Evolutionary conservation across 2,888 invertebrate species (phyloP), one percentile per base, ranked within the genome.

Genomic region (Drosophila paranaensis): DNA sequence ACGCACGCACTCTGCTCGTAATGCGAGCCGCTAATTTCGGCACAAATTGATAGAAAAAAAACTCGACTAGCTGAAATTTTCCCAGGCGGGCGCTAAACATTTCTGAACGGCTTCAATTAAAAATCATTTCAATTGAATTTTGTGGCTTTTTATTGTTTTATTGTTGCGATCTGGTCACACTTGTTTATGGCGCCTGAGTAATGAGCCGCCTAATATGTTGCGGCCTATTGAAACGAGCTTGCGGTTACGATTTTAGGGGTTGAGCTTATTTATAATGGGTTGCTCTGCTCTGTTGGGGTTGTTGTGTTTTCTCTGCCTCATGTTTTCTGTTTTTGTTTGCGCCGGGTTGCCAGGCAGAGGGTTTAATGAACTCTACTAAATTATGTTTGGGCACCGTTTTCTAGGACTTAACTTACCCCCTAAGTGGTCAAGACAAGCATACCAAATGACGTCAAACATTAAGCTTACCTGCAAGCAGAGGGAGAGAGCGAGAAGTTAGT

Each of bases 321-420:
- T 3, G 48, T 56, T n/a, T 33, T 27, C 55, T 72, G 62, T 79
- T 63, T 75, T 50, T 55, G 48, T 55, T 71, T 70, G 42, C 39
- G 9, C 45, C 37, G 37, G 68, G 82, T 82, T 74, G 70, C 88
- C 70, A 63, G 60, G 79, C 46, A 63, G 60, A 16, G 48, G 75
- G 85, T 88, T 88, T 77, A 85, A 85, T 82, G 88, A 89, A 85
- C 89, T 71, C 48, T 25, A 0, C 16, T 60, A 73, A 69, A 74
- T 61, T 81, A 60, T 61, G 62, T 55, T 71, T 50, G 60, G 16
- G 60, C 58, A 40, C 14, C 14, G 55, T 50, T 73, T 48, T 50
- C 11, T 46, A 56, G 55, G n/a, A 13, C 25, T 42, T n/a, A 48
- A 58, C 57, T 60, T 72, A 77, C 65, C 73, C 58, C 33, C 25